A percentile compares a stretch with the other conserved stretches of the same genome.
These are phyloP conservation scores for Aphrophora alni DNA, from an alignment of 2,888 invertebrate genomes.

Conservation along the genomic window DNA sequence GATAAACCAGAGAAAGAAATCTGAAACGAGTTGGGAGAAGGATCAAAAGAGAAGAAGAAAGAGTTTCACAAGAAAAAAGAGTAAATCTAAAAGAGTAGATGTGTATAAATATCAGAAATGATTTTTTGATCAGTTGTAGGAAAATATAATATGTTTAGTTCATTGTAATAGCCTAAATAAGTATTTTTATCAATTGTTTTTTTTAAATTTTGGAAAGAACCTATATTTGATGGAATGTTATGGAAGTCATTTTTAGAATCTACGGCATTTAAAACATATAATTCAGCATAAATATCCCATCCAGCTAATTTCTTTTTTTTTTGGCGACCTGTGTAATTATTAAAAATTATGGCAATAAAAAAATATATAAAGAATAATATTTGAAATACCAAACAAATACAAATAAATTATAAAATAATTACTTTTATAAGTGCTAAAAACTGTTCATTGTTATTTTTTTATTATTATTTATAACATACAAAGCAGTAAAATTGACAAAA, in stretches of 20 bases:
- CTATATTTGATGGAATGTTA: not conserved
- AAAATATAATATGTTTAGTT: not conserved
- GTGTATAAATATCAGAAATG: not conserved
- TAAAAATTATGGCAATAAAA: too few relatives aligned
- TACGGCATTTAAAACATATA: not conserved
- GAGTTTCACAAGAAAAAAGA: not conserved
- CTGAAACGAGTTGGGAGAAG: not conserved
- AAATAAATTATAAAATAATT: too few relatives aligned
- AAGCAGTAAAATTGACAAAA: too few relatives aligned
- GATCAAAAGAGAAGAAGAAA: not conserved
- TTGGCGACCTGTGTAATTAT: too few relatives aligned
- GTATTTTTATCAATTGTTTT: not conserved
- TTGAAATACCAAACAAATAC: too few relatives aligned
- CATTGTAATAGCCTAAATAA: not conserved
- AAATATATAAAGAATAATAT: too few relatives aligned
- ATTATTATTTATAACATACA: too few relatives aligned
- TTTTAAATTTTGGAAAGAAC: not conserved
- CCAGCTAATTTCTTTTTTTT: not conserved
- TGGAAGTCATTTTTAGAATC: too few relatives aligned
- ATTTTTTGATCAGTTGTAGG: not conserved
- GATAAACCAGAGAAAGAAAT: not conserved
- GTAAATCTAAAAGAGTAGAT: too few relatives aligned
- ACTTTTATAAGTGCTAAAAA: too few relatives aligned
- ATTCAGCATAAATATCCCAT: not conserved
- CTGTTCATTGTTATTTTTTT: too few relatives aligned